phyloP scores from a whole-genome alignment of 2,888 invertebrate species.

The Aquatica leii region DNA sequence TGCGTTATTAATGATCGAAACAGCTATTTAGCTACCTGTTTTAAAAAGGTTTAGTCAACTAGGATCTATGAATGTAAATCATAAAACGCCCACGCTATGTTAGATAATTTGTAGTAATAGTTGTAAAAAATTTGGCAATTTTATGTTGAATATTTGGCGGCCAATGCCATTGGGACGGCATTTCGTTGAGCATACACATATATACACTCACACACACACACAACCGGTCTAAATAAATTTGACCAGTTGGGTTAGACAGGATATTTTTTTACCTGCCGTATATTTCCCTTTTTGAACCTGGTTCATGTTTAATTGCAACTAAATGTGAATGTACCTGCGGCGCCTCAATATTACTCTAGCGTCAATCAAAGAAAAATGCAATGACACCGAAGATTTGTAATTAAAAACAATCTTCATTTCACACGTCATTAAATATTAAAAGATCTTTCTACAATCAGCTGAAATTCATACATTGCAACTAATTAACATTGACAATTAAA shows the following conservation, averaged over 20 bases:
- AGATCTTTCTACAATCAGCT: not conserved
- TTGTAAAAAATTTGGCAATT: constrained; percentile 13
- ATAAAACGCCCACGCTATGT: not conserved
- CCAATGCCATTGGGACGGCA: constrained; percentile 42
- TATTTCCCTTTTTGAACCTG: constrained; percentile 21
- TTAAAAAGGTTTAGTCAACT: not conserved
- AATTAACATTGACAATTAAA: not conserved
- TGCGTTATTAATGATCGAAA: constrained; percentile 9
- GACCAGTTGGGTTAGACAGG: constrained; percentile 42
- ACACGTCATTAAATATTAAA: not conserved
- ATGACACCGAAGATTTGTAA: too few relatives aligned
- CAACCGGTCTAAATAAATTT: constrained; percentile 45
- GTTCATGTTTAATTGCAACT: constrained; percentile 7
- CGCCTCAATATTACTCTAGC: too few relatives aligned
- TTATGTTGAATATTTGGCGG: constrained; percentile 44
- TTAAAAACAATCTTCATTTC: too few relatives aligned
- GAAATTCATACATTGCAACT: not conserved
- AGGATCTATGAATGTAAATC: constrained; percentile 10
- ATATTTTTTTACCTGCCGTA: constrained; percentile 30
- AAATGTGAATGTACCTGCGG: not conserved
- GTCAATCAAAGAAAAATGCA: too few relatives aligned
- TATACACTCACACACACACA: constrained; percentile 31
- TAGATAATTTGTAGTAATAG: constrained; percentile 10
- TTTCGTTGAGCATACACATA: constrained; percentile 31
- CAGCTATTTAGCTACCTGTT: not conserved